Evolutionary conservation across 2,113 vertebrate genomes (phyloP).

Genomic region (Xerus inauris): DNA sequence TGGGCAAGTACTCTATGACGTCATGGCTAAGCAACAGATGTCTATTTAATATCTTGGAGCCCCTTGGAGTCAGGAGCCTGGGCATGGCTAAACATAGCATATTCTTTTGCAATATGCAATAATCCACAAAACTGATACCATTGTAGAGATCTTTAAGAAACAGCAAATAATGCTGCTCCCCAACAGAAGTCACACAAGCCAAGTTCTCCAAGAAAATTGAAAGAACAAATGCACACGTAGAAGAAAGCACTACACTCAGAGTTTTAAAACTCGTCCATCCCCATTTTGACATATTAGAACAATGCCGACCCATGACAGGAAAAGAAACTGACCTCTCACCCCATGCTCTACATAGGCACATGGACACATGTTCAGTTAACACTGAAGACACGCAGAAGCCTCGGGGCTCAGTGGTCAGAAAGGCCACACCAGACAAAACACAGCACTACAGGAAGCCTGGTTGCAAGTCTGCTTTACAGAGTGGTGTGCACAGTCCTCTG

Average conservation of each 20-base stretch:
- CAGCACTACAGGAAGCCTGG: no score
- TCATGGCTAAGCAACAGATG: accelerated
- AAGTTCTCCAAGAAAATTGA: not conserved
- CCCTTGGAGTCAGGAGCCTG: no score
- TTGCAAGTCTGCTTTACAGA: no score
- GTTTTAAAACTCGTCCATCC: not conserved
- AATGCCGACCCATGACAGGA: not conserved
- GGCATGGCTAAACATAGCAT: no score
- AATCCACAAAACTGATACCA: not conserved
- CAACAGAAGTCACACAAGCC: not conserved
- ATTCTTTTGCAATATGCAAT: not conserved
- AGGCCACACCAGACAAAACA: no score
- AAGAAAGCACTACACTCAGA: not conserved
- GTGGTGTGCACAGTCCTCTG: not conserved
- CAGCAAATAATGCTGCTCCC: not conserved
- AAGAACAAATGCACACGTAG: not conserved
- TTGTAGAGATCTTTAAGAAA: not conserved
- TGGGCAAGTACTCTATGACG: not conserved
- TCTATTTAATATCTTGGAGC: accelerated
- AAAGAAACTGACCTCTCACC: no score
- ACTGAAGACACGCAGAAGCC: accelerated
- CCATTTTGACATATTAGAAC: not conserved
- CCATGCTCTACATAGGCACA: accelerated
- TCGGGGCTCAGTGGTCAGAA: not conserved
- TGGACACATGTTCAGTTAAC: accelerated